Evolutionary conservation across 2,888 invertebrate genomes (phyloP).

Genomic region (Pristionchus arcanus): DNA sequence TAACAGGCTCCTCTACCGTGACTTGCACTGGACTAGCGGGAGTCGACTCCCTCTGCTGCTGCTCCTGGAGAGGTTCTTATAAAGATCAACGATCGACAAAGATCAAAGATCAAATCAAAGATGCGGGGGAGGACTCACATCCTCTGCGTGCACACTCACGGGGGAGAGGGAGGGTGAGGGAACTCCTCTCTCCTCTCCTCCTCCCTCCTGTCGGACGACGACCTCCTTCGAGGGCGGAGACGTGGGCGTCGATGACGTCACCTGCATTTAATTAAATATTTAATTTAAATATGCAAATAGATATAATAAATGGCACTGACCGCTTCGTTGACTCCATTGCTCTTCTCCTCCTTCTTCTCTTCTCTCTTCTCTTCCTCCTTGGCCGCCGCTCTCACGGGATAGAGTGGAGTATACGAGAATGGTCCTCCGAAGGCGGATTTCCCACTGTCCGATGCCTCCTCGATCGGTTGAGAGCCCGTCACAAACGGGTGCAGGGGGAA

Average conservation of each 20-base stretch:
- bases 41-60: not conserved
- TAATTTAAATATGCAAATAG: not conserved
- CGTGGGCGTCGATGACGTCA: not conserved
- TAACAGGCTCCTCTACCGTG: not conserved
- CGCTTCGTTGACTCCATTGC: not conserved
- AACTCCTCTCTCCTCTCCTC: not conserved
- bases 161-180: not conserved
- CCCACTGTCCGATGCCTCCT: slow-evolving; percentile 65
- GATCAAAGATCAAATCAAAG: too few species aligned
- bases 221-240: not conserved
- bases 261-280: not conserved
- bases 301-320: not conserved
- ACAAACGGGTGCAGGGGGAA: slow-evolving; percentile 60
- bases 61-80: too few species aligned
- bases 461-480: slow-evolving; percentile 68
- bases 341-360: not conserved
- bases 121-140: too few species aligned
- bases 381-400: slow-evolving; percentile 58
- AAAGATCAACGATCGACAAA: too few species aligned
- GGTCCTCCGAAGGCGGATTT: slow-evolving; percentile 66
- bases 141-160: not conserved
- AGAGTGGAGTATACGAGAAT: slow-evolving; percentile 68
- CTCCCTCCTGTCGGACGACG: not conserved
- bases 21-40: not conserved
- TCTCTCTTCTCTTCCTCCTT: slow-evolving; percentile 12